phyloP scores from a whole-genome alignment of 2,888 invertebrate species.

The Octodonta nipae region DNA sequence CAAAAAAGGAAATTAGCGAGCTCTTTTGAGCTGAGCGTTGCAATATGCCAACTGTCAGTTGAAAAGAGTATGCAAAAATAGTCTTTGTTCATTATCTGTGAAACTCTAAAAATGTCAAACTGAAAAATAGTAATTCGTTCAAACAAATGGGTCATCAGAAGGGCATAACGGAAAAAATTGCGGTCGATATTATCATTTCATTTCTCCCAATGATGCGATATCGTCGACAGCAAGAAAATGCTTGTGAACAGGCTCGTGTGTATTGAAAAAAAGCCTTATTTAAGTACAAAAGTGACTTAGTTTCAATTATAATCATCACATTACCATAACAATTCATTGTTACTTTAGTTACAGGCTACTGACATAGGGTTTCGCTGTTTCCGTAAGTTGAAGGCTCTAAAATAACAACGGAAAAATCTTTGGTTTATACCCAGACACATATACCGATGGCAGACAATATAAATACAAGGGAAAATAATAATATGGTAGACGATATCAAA shows the following conservation, averaged over 20 bases:
- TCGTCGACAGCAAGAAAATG: too few species aligned
- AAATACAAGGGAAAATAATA: slow-evolving; percentile 16
- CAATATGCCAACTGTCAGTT: too few species aligned
- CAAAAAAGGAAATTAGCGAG: too few species aligned
- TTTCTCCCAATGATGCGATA: too few species aligned
- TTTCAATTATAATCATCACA: slow-evolving; percentile 29
- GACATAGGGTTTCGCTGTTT: slow-evolving; percentile 21
- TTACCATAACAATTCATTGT: slow-evolving; percentile 24
- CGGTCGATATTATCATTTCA: too few species aligned
- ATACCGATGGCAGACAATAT: slow-evolving; percentile 14
- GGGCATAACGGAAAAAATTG: too few species aligned
- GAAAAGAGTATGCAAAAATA: too few species aligned
- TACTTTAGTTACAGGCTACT: slow-evolving; percentile 26
- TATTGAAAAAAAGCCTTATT: slow-evolving; percentile 21
- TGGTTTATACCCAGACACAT: slow-evolving; percentile 28
- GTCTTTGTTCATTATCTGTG: too few species aligned
- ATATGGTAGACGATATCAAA: too few species aligned
- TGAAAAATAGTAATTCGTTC: neutral
- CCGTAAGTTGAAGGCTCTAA: slow-evolving; percentile 21
- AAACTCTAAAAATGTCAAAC: too few species aligned
- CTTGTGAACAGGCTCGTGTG: slow-evolving; percentile 17
- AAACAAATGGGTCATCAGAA: slow-evolving; percentile 5
- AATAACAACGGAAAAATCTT: slow-evolving; percentile 29
- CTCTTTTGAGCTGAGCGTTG: too few species aligned
- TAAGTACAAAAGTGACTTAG: slow-evolving; percentile 30